These are phyloP conservation scores for Galeopsomyia nigrocyanea DNA, from an alignment of 2,888 invertebrate genomes.

Conservation along the genomic window DNA sequence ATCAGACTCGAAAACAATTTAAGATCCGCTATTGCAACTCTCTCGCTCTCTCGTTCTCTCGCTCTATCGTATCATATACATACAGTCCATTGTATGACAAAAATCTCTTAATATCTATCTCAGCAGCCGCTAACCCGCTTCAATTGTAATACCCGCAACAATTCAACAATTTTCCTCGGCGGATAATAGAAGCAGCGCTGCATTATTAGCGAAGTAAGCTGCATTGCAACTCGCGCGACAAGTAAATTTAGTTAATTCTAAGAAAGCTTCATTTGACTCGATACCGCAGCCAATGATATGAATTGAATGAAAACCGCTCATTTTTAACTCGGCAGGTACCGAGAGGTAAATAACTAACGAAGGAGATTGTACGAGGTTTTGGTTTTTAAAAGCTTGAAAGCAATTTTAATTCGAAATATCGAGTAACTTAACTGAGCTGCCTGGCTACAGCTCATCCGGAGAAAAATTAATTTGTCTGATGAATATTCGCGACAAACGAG, in stretches of 20 bases:
- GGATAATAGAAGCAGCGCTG: neutral
- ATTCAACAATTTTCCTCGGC: neutral
- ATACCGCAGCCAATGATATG: no score
- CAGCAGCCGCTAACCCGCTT: neutral
- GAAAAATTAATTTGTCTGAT: conserved; percentile 43
- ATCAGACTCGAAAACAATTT: conserved; percentile 25
- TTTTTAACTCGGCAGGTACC: no score
- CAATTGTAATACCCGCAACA: neutral
- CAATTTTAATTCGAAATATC: conserved; percentile 16
- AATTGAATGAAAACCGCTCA: no score
- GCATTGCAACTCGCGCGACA: no score
- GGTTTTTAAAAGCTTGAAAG: conserved; percentile 13
- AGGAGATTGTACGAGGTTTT: no score
- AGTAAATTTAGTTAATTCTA: no score
- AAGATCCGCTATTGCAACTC: neutral
- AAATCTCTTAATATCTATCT: conserved; percentile 6
- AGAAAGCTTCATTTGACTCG: no score
- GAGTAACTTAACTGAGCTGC: conserved; percentile 16
- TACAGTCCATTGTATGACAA: conserved; percentile 1
- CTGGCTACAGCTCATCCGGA: conserved; percentile 16
- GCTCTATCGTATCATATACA: no score
- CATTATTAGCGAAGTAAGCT: no score
- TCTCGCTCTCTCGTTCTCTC: no score
- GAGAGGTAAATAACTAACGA: neutral
- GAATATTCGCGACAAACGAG: conserved; percentile 34